Conservation (phyloP, 92 coral and sea anemone genomes). For the Nematostella vectensis region DNA sequence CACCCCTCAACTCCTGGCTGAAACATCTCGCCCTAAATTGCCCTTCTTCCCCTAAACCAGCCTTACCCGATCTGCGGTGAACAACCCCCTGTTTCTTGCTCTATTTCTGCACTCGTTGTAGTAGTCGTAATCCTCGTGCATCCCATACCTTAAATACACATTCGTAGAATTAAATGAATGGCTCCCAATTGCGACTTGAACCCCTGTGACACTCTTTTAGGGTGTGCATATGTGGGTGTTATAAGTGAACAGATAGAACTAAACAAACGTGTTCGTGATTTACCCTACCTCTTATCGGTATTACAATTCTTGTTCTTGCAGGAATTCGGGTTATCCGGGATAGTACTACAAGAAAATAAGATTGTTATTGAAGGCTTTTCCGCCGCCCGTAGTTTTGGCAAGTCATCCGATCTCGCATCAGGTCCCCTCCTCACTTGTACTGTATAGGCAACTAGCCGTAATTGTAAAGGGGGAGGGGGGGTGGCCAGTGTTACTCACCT, state of each 20-base stretch:
- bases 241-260: too few relatives aligned
- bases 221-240: too few relatives aligned
- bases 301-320: conserved; percentile 20
- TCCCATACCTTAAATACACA: conserved; percentile 13
- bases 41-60: too few relatives aligned
- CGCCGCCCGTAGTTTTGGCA: neutral
- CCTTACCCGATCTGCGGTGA: conserved; percentile 28
- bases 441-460: too few relatives aligned
- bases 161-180: neutral
- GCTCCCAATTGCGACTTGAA: neutral
- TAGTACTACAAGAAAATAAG: conserved; percentile 18
- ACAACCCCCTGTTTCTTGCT: conserved; percentile 24
- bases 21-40: too few relatives aligned
- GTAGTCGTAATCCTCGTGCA: conserved; percentile 34
- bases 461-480: too few relatives aligned
- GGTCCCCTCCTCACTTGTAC: too few relatives aligned
- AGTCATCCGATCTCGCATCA: neutral
- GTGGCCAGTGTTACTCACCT: too few relatives aligned
- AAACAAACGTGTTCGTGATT: too few relatives aligned
- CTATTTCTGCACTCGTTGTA: conserved; percentile 20
- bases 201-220: neutral
- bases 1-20: too few relatives aligned
- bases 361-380: neutral
- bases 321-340: conserved; percentile 13
- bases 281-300: conserved; percentile 27